Evolutionary conservation across 2,797 vertebrate species (phyloP).

Genomic region (Coregonus sp.): DNA sequence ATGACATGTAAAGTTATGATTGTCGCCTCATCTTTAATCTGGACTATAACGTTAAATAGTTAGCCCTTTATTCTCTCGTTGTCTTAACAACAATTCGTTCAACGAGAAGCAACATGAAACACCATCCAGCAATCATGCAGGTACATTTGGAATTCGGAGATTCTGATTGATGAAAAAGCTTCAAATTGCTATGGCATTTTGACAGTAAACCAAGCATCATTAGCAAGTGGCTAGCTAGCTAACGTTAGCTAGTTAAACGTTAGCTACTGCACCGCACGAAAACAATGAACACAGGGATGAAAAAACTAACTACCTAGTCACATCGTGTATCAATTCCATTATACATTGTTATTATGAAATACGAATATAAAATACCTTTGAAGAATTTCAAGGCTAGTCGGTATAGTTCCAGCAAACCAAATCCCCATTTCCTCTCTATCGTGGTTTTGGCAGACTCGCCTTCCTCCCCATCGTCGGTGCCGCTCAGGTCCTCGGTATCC

Average conservation of each 20-base stretch:
- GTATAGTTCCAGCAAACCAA: slow-evolving; percentile 88
- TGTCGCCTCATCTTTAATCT: neutral
- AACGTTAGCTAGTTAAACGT: slow-evolving; percentile 13
- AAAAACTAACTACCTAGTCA: neutral
- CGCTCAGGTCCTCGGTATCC: slow-evolving; percentile 45
- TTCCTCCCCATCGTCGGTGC: slow-evolving; percentile 63
- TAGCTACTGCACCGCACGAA: neutral
- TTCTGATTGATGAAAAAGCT: neutral
- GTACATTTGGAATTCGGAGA: neutral
- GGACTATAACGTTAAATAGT: neutral
- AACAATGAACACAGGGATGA: neutral
- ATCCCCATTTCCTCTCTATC: slow-evolving; percentile 90
- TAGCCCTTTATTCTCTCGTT: neutral
- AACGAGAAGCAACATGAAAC: neutral
- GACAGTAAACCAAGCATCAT: slow-evolving; percentile 18
- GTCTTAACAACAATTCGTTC: neutral
- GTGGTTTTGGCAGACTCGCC: slow-evolving; percentile 66
- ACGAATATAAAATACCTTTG: slow-evolving; percentile 79
- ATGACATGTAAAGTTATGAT: slow-evolving; percentile 11
- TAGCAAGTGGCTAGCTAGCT: slow-evolving; percentile 35
- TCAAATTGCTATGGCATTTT: neutral
- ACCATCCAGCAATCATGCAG: neutral
- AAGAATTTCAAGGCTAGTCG: slow-evolving; percentile 92
- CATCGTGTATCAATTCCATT: neutral
- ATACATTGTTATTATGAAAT: neutral